Evolutionary conservation across 2,113 vertebrate species (phyloP).

Genomic region (Petrocephalus zakoni): DNA sequence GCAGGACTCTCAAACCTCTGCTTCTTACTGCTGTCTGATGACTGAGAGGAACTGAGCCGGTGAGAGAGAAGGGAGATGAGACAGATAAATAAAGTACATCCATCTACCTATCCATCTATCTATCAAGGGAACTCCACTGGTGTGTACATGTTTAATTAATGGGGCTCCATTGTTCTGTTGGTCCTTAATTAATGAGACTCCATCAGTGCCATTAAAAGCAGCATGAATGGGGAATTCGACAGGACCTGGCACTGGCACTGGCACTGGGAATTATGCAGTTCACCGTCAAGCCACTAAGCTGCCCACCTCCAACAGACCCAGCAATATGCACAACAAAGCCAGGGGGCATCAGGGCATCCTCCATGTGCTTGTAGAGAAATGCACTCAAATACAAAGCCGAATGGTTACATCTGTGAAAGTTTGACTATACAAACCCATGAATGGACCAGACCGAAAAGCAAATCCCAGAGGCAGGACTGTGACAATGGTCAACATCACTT

Average conservation of each 20-base stretch:
- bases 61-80: background rate
- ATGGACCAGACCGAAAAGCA: background rate
- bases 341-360: background rate
- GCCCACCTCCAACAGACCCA: background rate
- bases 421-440: background rate
- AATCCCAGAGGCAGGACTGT: background rate
- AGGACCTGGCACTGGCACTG: background rate
- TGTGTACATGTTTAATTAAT: background rate
- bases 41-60: conserved; percentile 69
- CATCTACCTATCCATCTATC: background rate
- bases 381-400: background rate
- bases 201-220: background rate
- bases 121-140: background rate
- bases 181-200: background rate
- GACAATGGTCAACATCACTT: background rate
- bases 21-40: conserved; percentile 80
- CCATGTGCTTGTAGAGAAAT: background rate
- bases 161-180: background rate
- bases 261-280: background rate
- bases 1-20: conserved; percentile 72
- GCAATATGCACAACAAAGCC: background rate
- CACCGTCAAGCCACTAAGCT: background rate
- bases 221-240: background rate
- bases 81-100: background rate
- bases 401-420: background rate